phyloP scores from a whole-genome alignment of 1,140 invertebrate genomes.

The Tenebrio molitor region DNA sequence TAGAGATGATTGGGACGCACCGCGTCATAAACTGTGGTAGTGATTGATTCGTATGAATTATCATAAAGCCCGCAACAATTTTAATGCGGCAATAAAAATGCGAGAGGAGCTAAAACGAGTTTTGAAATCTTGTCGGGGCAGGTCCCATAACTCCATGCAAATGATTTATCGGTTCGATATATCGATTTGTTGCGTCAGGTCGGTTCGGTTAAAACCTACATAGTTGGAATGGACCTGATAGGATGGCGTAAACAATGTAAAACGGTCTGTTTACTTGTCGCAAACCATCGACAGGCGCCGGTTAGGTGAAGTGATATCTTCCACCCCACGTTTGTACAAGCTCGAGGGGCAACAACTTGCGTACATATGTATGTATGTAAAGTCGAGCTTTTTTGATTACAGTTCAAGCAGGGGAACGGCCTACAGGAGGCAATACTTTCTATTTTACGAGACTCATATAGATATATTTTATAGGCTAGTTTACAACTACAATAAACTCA shows the following conservation, averaged over 20 bases:
- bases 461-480: slow-evolving; percentile 19
- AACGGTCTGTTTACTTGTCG: slow-evolving; percentile 8
- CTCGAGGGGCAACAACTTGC: too few species aligned
- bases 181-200: slow-evolving; percentile 28
- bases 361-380: background rate
- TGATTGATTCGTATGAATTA: slow-evolving; percentile 39
- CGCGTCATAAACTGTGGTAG: slow-evolving; percentile 27
- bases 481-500: slow-evolving; percentile 30
- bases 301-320: slow-evolving; percentile 8
- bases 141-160: slow-evolving; percentile 30
- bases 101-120: slow-evolving; percentile 36
- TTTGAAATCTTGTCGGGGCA: slow-evolving; percentile 33
- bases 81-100: slow-evolving; percentile 35
- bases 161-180: slow-evolving; percentile 37
- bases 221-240: background rate
- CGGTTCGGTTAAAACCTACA: background rate
- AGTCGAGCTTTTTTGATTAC: slow-evolving; percentile 4
- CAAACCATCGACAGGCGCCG: background rate
- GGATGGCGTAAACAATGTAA: slow-evolving; percentile 10
- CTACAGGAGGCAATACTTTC: slow-evolving; percentile 11
- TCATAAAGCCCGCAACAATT: slow-evolving; percentile 37
- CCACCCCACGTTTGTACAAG: too few species aligned
- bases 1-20: slow-evolving; percentile 12
- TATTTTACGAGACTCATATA: background rate
- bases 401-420: background rate